Evolutionary conservation across 92 coral and sea anemone genomes (phyloP).

Genomic region (Ricordea florida): DNA sequence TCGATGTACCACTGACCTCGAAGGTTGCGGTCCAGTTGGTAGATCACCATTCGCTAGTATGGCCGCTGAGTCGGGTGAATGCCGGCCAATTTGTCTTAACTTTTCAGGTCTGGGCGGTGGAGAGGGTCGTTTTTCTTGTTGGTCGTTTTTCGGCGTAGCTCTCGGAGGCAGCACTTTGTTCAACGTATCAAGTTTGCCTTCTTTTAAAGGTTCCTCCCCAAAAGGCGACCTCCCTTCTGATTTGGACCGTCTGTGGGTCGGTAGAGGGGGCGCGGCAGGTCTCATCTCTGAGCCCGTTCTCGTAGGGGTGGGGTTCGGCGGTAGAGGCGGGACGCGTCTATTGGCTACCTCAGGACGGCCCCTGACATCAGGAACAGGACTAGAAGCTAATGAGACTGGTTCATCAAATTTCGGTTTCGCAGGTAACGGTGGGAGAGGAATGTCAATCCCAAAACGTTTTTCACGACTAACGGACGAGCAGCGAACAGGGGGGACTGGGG

Average conservation of each 20-base stretch:
- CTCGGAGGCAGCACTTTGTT: conserved; percentile 49
- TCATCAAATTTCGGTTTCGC: conserved; percentile 48
- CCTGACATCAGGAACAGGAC: conserved; percentile 47
- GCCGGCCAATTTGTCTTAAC: neutral
- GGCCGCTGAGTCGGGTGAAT: conserved; percentile 16
- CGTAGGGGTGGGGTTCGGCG: conserved; percentile 64
- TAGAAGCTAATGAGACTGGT: conserved; percentile 32
- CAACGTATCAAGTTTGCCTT: conserved; percentile 7
- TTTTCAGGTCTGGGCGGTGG: conserved; percentile 66
- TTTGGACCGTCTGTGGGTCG: conserved; percentile 74
- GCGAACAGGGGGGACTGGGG: conserved; percentile 92
- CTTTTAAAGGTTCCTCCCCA: conserved; percentile 52
- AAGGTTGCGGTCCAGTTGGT: too few species aligned
- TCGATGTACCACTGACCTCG: neutral
- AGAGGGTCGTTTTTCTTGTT: conserved; percentile 26
- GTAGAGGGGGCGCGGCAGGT: conserved; percentile 67
- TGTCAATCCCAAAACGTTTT: conserved; percentile 18
- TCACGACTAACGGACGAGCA: conserved; percentile 89
- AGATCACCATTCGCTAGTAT: conserved; percentile 21
- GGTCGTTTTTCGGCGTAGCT: conserved; percentile 1
- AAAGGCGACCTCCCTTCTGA: conserved; percentile 78
- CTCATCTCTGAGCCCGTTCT: conserved; percentile 56
- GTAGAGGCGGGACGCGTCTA: conserved; percentile 56
- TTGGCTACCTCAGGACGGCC: conserved; percentile 8
- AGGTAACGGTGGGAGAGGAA: conserved; percentile 19